Evolutionary conservation across 1,140 invertebrate genomes (phyloP).

Genomic region (Cotesia typhae): DNA sequence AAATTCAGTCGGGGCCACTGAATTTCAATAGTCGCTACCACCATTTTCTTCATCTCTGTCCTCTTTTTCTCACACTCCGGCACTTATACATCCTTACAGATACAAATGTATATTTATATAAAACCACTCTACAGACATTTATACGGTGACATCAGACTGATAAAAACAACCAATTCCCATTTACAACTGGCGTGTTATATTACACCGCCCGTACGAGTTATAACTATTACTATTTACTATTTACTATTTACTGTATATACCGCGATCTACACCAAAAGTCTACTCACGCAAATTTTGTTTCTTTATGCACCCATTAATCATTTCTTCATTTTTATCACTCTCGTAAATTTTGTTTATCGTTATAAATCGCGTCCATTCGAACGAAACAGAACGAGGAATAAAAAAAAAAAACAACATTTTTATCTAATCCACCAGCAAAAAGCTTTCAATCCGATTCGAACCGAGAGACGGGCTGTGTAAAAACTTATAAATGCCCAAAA

Average conservation of each 20-base stretch:
- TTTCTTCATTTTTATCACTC: conserved; percentile 1
- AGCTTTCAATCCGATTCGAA: too few species aligned
- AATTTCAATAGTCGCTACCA: conserved; percentile 43
- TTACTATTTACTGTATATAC: too few species aligned
- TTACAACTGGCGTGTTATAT: neutral
- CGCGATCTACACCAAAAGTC: too few species aligned
- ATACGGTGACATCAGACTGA: conserved; percentile 7
- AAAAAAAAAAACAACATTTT: conserved; percentile 1
- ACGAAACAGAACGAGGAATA: neutral
- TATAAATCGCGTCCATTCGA: neutral
- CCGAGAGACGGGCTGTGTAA: too few species aligned
- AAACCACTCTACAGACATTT: neutral
- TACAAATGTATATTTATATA: neutral
- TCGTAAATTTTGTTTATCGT: conserved; percentile 13
- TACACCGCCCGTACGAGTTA: neutral
- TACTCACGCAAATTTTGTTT: neutral
- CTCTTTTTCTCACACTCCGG: too few species aligned
- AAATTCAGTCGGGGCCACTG: conserved; percentile 46
- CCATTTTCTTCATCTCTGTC: neutral
- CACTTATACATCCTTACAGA: neutral
- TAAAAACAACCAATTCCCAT: conserved; percentile 4
- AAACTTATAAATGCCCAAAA: neutral
- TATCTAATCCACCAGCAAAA: too few species aligned
- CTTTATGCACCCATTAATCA: neutral
- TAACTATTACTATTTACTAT: neutral